Base-by-base conservation (phyloP, 2,113 vertebrate species). In the Oreotragus oreotragus region DNA sequence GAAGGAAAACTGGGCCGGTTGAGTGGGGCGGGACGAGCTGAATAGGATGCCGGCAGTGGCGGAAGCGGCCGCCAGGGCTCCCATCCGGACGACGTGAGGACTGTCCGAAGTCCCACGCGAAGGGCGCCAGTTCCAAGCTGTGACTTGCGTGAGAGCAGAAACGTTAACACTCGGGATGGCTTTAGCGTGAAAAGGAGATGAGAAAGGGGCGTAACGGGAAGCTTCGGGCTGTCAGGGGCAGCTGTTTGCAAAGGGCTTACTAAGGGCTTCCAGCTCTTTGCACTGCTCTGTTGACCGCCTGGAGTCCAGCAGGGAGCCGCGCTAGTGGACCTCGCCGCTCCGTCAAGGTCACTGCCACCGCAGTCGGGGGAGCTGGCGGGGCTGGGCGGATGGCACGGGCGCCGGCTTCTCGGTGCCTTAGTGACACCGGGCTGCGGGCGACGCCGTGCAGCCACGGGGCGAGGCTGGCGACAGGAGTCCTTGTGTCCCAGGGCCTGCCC, bases 1-100 rank as follows among this genome's bases (percentile, higher is more conserved):
- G 91, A 60, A 98, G 96, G 94, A 91, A 98, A 98, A 96, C 80
- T 73, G 96, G 95, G 81, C 60, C 6, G 53, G 53, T 53, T 58
- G 93, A 93, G 70, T 73, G 66, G 60, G 39, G 47, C n/a, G 21
- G 84, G 84, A 62, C 43, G 94, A 81, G 53, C 3, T 21, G 77
- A 90, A 97, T 95, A 96, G 51, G 76, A 55, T 39, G 9, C 57
- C 84, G 43, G 57, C 96, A 92, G 77, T 13, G 51, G 30, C 51
- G 15, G 51, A 84, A 15, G 51, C 1, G 28, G 62, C 25, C 33
- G 21, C 33, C 49, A 39, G 7, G 53, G 43, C 43, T n/a, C 33
- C 81, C 79, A 84, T 76, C 83, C 79, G 58, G 58, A 88, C 51
- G 51, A 81, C 57, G 21, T 0, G 4, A 91, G 76, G 83, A 47